Base-by-base conservation (phyloP, 1,140 invertebrate genomes). In the Zaprionus camerounensis region DNA sequence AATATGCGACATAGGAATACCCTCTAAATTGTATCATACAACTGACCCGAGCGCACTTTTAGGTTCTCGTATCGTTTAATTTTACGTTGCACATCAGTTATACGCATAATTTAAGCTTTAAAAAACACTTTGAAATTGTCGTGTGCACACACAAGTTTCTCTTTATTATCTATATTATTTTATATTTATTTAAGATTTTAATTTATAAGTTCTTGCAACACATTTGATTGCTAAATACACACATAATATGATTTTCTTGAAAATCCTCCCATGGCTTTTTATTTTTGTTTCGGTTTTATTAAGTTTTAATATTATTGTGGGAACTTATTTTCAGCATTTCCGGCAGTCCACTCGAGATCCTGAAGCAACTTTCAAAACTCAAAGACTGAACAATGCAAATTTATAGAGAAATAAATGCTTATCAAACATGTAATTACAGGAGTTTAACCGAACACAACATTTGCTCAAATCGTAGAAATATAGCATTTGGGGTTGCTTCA, bases 21-120 rank as follows among this genome's bases (percentile, higher is more conserved):
- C 26, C 58, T 71, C 72, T 24, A 75, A 65, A 86, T 80, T 86
- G 82, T 86, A 86, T 86, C 76, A 86, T 86, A 86, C 82, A 86
- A 86, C 51, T 62, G 58, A 51, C 73, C 65, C 56, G 20, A 59
- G 82, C 64, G 71, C 76, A 73, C 69, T 44, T 72, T 75, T 67
- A 49, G 56, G 59, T 67, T 75, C 53, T 36, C 26, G 34, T 26
- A 17, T 61, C 20, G 36, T 22, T 58, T 58, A 44, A 38, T 59
- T 36, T 49, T 55, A 22, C 55, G 24, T 38, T 62, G 71, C 55
- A 67, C 55, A 31, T 67, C 38, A 51, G 66, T 73, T 68, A 44
- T 61, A 73, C 36, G 65, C 65, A 73, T 63, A 70, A 63, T 26
- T 46, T n/a, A 62, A 77, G 75, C 75, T 77, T 77, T 73, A 77